phyloP scores from a whole-genome alignment of 2,888 invertebrate genomes.

The Sacculina carcini region DNA sequence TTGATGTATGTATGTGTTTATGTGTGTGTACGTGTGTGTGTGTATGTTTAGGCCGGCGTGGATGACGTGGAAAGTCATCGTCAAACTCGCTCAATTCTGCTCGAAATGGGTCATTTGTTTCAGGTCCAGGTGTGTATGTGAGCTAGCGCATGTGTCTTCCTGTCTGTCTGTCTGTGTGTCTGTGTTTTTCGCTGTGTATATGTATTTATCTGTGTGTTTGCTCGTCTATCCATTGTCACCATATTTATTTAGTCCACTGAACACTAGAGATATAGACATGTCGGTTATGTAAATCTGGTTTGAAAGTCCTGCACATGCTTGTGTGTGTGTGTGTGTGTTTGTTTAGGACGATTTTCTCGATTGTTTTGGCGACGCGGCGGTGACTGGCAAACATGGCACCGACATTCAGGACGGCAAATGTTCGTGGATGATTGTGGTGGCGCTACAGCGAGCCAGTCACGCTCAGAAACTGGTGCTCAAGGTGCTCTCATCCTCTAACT shows the following conservation, averaged over 20 bases:
- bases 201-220: neutral
- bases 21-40: neutral
- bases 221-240: neutral
- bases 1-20: constrained; percentile 5
- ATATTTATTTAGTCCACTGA: neutral
- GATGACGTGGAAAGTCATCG: constrained; percentile 52
- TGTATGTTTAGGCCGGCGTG: constrained; percentile 24
- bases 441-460: constrained; percentile 45
- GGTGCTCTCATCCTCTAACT: constrained; percentile 17
- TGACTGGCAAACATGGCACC: constrained; percentile 67
- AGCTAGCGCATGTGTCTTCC: neutral
- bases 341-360: constrained; percentile 55
- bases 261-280: neutral
- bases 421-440: constrained; percentile 75
- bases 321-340: constrained; percentile 2
- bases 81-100: constrained; percentile 54
- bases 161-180: constrained; percentile 3
- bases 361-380: constrained; percentile 57
- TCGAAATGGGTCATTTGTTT: constrained; percentile 83
- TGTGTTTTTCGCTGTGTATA: neutral
- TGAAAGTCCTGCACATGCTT: neutral
- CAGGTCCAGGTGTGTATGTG: constrained; percentile 45
- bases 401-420: constrained; percentile 92
- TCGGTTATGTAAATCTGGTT: constrained; percentile 3
- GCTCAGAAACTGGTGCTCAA: constrained; percentile 42